Evolutionary conservation across 2,113 vertebrate genomes (phyloP).

Genomic region (Malurus alboscapulatus): DNA sequence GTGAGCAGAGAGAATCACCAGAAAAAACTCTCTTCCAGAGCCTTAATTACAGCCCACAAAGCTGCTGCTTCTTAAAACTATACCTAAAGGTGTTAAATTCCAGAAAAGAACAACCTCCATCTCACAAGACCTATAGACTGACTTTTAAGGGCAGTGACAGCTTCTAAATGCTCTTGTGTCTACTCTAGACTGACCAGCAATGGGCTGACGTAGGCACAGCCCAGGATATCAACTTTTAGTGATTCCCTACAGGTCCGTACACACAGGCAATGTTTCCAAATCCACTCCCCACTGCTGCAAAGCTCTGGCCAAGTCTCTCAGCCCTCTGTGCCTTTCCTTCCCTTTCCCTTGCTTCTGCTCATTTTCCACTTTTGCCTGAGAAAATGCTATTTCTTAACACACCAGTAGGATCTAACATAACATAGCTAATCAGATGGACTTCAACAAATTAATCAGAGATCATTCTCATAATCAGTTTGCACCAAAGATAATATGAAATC

Average conservation of each 20-base stretch:
- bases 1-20: constrained; percentile 2
- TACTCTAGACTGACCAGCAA: not conserved
- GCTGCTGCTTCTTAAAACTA: not conserved
- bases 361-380: not conserved
- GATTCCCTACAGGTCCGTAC: not conserved
- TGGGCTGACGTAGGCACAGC: not conserved
- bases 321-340: not conserved
- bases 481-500: not conserved
- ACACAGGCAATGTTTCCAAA: not conserved
- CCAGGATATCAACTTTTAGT: not conserved
- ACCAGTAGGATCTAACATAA: not conserved
- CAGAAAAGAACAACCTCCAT: not conserved
- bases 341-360: not conserved
- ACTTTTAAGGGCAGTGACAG: not conserved
- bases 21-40: not conserved
- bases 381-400: not conserved
- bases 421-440: not conserved
- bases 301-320: fast-evolving
- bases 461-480: not conserved
- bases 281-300: fast-evolving
- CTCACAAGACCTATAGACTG: not conserved
- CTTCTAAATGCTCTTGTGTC: not conserved
- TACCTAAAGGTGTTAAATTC: not conserved
- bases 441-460: not conserved
- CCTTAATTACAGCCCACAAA: constrained; percentile 9